Evolutionary conservation across 2,113 vertebrate species (phyloP), one percentile per base, ranked within the genome.

Genomic region (Xenopus tropicalis): DNA sequence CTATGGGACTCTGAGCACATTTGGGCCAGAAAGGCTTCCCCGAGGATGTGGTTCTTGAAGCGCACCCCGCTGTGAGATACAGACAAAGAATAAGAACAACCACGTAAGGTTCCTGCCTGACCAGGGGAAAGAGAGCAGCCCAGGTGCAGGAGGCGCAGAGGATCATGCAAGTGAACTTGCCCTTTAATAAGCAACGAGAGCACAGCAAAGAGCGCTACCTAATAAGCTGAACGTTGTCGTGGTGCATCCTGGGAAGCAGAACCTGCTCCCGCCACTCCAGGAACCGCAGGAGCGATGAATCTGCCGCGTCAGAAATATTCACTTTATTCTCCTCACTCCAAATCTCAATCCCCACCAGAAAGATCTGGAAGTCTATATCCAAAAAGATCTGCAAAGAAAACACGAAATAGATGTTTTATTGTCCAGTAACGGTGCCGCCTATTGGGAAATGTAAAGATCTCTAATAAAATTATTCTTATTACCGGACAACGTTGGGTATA

Each of bases 311-410:
- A 14, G 64, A 69, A 14, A 72, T 29, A 19, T 12, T 13, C 8
- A 66, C 54, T 23, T 77, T 65, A 29, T 79, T 76, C 42, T 69
- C 42, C 16, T 24, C 52, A 12, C 70, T 79, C 78, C 78, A 79
- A 58, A 79, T 69, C 64, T 79, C 78, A 25, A 72, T 72, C 6
- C 78, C 78, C 17, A 79, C 78, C 11, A 79, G 70, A 22, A 77
- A 79, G 22, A 79, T 71, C 24, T 70, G 56, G 46, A 79, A 72
- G 70, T 52, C 43, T 61, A 79, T 61, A 52, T 58, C 66, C 0
- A 23, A 65, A 21, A 77, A 77, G 24, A 79, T 79, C 78, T 79
- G 42, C 51, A 74, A 24, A 59, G 57, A 51, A 11, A 59, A 12
- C 23, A 59, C 7, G 21, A 25, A n/a, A 44, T 6, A 44, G 13